A percentile compares a stretch with the other conserved stretches of the same genome.
Conservation (phyloP, 2,113 vertebrate genomes). For the Mobula birostris region DNA sequence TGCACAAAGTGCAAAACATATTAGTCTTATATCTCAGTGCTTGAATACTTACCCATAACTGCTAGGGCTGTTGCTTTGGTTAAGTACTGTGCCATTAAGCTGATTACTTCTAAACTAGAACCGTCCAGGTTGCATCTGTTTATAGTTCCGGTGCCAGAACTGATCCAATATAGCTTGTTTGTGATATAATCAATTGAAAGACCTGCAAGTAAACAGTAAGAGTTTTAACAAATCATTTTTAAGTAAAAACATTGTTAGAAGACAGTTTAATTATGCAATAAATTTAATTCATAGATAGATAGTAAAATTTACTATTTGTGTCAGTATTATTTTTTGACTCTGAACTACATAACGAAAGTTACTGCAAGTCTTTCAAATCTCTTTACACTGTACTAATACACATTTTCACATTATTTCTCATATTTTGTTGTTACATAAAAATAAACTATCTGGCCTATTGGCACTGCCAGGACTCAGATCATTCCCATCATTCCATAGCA, state of each 20-base stretch:
- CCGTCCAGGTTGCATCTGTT: conserved; percentile 95
- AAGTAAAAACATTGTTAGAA: not conserved
- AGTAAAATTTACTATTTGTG: not conserved
- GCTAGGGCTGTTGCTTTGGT: conserved; percentile 88
- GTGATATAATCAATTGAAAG: conserved; percentile 85
- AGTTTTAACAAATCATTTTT: not conserved
- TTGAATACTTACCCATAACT: conserved; percentile 84
- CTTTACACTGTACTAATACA: too few relatives aligned
- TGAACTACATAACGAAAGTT: not conserved
- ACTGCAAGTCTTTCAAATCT: not conserved
- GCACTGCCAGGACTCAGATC: too few relatives aligned
- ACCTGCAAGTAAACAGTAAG: conserved; percentile 60
- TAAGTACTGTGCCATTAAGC: conserved; percentile 83
- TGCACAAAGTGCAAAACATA: not conserved
- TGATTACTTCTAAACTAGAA: conserved; percentile 83
- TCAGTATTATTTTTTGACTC: not conserved
- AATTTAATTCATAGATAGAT: not conserved
- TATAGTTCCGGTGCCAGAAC: conserved; percentile 93
- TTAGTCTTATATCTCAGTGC: not conserved
- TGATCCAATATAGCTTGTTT: conserved; percentile 96
- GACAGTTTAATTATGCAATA: not conserved
- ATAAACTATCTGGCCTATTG: too few relatives aligned
- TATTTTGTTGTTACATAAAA: too few relatives aligned
- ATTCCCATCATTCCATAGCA: too few relatives aligned
- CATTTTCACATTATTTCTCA: too few relatives aligned